A percentile compares a stretch with the other conserved stretches of the same genome.
These are phyloP conservation scores for Macrosiphum euphorbiae DNA, from an alignment of 2,888 invertebrate species.

Conservation along the genomic window DNA sequence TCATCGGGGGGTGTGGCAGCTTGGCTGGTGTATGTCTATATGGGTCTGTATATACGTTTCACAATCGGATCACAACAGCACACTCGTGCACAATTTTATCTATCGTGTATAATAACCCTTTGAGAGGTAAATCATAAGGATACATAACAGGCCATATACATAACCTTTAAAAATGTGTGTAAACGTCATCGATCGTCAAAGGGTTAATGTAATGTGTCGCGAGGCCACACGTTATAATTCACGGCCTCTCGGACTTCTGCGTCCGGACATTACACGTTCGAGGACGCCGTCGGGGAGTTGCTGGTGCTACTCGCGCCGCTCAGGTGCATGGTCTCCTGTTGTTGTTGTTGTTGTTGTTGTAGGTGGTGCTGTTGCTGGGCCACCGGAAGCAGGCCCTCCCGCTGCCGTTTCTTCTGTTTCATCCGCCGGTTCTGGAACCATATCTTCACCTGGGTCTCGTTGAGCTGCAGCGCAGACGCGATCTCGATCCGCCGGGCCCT, in stretches of 20 bases:
- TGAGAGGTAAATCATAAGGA: not conserved
- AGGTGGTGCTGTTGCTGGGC: conserved; percentile 65
- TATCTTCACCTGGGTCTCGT: conserved; percentile 90
- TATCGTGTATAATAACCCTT: not conserved
- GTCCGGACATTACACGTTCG: not conserved
- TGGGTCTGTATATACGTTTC: not conserved
- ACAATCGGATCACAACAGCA: conserved; percentile 6
- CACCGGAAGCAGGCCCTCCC: conserved; percentile 79
- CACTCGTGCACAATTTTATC: not conserved
- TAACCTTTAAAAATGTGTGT: not conserved
- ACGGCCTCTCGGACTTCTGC: not conserved
- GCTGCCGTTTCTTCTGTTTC: conserved; percentile 98
- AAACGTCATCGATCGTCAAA: not conserved
- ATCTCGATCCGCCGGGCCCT: conserved; percentile 97
- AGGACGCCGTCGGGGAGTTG: conserved; percentile 65
- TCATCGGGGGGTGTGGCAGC: not conserved
- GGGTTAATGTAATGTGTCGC: not conserved
- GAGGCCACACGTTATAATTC: not conserved
- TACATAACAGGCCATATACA: not conserved
- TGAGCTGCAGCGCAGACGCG: conserved; percentile 93
- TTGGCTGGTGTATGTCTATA: not conserved
- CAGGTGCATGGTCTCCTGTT: conserved; percentile 68
- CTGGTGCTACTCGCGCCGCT: conserved; percentile 65
- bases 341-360: conserved; percentile 56
- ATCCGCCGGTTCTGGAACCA: conserved; percentile 94